Conservation (phyloP, 2,888 invertebrate species). For the Troilus luridus region DNA sequence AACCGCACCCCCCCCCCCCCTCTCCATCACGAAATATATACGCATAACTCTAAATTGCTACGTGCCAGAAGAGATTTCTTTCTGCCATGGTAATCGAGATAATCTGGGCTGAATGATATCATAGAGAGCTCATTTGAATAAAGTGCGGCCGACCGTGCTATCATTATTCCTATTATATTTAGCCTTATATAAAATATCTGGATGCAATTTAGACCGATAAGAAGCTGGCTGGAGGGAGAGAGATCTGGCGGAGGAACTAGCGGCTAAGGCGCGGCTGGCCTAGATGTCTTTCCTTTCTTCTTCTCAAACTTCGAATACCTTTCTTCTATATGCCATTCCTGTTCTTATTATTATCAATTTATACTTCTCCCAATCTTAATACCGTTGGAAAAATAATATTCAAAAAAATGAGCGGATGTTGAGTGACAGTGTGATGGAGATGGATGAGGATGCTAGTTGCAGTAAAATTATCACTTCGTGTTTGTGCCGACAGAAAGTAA, state of each 20-base stretch:
- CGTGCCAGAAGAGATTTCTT: conserved; percentile 3
- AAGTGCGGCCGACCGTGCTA: not conserved
- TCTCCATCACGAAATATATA: not conserved
- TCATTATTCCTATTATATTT: conserved; percentile 35
- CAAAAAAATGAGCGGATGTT: not conserved
- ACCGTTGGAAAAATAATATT: not conserved
- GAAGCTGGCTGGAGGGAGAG: not conserved
- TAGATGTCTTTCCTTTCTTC: not conserved
- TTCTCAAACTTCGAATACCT: not conserved
- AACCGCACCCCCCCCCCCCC: not conserved
- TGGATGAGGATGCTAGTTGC: not conserved
- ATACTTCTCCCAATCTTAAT: not conserved
- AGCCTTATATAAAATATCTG: conserved; percentile 29
- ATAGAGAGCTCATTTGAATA: conserved; percentile 3
- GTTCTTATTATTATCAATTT: conserved; percentile 13
- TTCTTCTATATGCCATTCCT: no score
- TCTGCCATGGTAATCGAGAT: conserved; percentile 8
- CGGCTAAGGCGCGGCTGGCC: not conserved
- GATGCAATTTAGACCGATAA: not conserved
- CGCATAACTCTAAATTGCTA: conserved; percentile 21
- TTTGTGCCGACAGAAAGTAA: no score
- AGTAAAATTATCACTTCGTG: not conserved
- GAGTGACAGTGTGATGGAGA: not conserved
- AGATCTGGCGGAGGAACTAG: not conserved
- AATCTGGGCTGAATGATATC: conserved; percentile 13